phyloP scores from a whole-genome alignment of 2,888 invertebrate species.

The Tinea semifulvella region DNA sequence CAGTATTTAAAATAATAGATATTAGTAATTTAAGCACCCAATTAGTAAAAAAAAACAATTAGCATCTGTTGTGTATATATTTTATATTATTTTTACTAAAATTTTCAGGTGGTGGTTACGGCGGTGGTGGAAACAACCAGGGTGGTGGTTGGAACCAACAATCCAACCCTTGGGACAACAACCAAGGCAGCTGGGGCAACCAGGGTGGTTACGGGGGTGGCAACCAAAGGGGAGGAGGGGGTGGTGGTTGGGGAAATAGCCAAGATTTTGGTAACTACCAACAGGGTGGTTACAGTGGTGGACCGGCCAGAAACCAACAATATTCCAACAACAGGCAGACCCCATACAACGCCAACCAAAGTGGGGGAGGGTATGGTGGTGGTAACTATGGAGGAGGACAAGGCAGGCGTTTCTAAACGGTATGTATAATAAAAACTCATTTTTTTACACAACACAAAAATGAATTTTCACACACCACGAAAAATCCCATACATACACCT shows the following conservation, averaged over 20 bases:
- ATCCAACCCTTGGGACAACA: constrained; percentile 28
- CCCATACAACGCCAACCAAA: constrained; percentile 76
- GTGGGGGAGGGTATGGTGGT: constrained; percentile 60
- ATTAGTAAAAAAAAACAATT: too few relatives aligned
- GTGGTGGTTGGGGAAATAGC: constrained; percentile 59
- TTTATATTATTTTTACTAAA: not conserved
- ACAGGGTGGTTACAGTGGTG: constrained; percentile 86
- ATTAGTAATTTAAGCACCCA: too few relatives aligned
- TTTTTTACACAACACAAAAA: constrained; percentile 22
- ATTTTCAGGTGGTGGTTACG: constrained; percentile 47
- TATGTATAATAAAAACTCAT: constrained; percentile 19
- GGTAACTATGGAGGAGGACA: constrained; percentile 56
- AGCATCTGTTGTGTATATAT: not conserved
- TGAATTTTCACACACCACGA: constrained; percentile 24
- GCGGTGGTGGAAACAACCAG: constrained; percentile 35
- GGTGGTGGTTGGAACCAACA: constrained; percentile 19
- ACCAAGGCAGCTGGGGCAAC: constrained; percentile 24
- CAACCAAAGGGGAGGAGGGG: constrained; percentile 56
- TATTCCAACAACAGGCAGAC: constrained; percentile 74
- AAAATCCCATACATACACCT: too few relatives aligned
- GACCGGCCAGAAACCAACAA: constrained; percentile 83
- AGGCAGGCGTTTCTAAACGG: constrained; percentile 45
- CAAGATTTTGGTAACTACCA: constrained; percentile 81
- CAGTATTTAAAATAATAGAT: too few relatives aligned
- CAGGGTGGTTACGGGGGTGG: constrained; percentile 45